Evolutionary conservation across 2,113 vertebrate genomes (phyloP), one percentile per base, ranked within the genome.

Genomic region (Sceloporus undulatus): DNA sequence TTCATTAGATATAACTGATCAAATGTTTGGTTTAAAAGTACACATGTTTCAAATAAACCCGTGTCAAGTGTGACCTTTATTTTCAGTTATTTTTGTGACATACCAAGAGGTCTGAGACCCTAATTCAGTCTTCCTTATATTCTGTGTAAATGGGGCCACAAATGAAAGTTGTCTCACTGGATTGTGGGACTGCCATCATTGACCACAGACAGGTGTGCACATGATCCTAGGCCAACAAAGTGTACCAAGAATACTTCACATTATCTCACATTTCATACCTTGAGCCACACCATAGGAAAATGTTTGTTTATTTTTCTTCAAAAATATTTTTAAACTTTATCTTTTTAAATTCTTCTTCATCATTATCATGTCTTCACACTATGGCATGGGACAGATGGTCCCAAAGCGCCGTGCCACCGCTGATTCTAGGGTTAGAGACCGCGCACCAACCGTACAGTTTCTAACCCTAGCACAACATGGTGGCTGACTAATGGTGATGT

Each of bases 1-100:
- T 29, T 11, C 81, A 48, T 92, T 81, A 91, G 23, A 66, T 85
- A 42, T 89, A 82, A 25, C 52, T 48, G 40, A 34, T 11, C 48
- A 48, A 10, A 34, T 13, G 23, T 27, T 23, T 65, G 38, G 18
- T 83, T 83, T 70, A 29, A 52, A 52, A 9, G 40, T 7, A 14
- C 8, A 70, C 52, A 52, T 70, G 23, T 48, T 70, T 82, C 14
- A 70, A 48, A 48, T 48, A 48, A 48, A 5, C 48, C 1, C 7
- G 14, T 48, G 8, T 38, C 29, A 10, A 38, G 9, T 74, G 52
- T 23, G 13, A 75, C 38, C 42, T 48, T 13, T 9, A 40, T 42
- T 52, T 70, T 52, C 70, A 59, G 29, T 14, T 38, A 2, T 84
- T 74, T 54, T 84, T 83, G 6, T 25, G 13, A 25, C 6, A 48